These are phyloP conservation scores for Tauraco hartlaubi DNA, from an alignment of 2,797 vertebrate genomes.

Conservation along the genomic window DNA sequence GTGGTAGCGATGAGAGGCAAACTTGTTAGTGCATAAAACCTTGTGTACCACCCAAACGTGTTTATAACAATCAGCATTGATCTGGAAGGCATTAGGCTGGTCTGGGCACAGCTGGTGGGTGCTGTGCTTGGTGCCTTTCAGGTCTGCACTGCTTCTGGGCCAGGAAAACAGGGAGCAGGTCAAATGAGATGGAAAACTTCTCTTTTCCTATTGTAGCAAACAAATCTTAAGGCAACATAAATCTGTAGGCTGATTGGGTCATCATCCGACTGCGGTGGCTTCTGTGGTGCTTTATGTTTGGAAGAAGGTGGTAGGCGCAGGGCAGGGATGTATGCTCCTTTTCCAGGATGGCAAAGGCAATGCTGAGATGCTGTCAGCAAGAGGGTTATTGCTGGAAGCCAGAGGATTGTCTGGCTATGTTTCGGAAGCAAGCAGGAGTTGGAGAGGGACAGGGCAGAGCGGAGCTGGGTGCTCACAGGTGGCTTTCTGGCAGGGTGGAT, in stretches of 20 bases:
- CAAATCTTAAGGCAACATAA: background rate
- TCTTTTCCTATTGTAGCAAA: background rate
- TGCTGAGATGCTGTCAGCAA: background rate
- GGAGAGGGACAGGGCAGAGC: background rate
- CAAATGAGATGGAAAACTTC: background rate
- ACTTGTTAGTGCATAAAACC: background rate
- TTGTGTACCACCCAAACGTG: background rate
- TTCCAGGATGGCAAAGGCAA: background rate
- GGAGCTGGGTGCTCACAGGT: fast-evolving
- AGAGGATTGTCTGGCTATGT: background rate
- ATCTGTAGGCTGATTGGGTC: background rate
- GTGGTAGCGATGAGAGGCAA: background rate
- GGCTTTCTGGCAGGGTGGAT: fast-evolving
- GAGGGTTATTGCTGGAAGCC: background rate
- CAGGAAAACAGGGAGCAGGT: background rate
- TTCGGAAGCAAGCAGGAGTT: background rate
- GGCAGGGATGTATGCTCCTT: background rate
- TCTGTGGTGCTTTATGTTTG: background rate
- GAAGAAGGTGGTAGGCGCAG: background rate
- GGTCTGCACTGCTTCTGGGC: background rate
- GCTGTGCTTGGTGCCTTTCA: background rate
- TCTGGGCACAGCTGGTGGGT: background rate
- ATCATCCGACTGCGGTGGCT: fast-evolving
- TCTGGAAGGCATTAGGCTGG: background rate
- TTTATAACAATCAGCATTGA: background rate